These are phyloP conservation scores for Chalcosyrphus nemorum DNA, from an alignment of 2,888 invertebrate species.

Conservation along the genomic window DNA sequence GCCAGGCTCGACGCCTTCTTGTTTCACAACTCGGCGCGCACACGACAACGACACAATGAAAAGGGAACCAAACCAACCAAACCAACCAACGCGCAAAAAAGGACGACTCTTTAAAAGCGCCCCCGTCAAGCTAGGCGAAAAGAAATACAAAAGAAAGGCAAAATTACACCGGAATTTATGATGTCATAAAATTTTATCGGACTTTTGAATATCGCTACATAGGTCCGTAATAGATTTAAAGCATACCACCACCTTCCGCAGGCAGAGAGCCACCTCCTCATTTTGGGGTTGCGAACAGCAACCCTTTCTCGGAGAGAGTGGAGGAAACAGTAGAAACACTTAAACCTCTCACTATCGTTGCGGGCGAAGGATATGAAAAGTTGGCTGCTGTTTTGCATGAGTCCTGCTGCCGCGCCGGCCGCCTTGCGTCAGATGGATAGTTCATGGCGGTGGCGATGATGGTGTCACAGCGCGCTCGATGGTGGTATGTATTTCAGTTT, in stretches of 20 bases:
- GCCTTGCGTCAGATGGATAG: slow-evolving; percentile 49
- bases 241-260: slow-evolving; percentile 53
- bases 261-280: neutral
- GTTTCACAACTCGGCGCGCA: slow-evolving; percentile 67
- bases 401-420: slow-evolving; percentile 22
- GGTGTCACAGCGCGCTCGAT: slow-evolving; percentile 24
- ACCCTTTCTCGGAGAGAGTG: slow-evolving; percentile 32
- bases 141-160: slow-evolving; percentile 35
- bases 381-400: slow-evolving; percentile 52
- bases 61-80: slow-evolving; percentile 5
- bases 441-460: slow-evolving; percentile 21
- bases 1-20: slow-evolving; percentile 65
- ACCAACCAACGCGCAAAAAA: slow-evolving; percentile 27
- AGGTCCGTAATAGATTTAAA: slow-evolving; percentile 65
- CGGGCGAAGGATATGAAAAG: slow-evolving; percentile 22
- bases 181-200: slow-evolving; percentile 72
- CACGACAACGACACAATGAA: neutral
- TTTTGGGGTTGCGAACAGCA: slow-evolving; percentile 14
- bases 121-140: slow-evolving; percentile 30
- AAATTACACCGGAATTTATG: slow-evolving; percentile 69
- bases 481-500: slow-evolving; percentile 52
- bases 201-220: slow-evolving; percentile 68
- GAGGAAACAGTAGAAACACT: slow-evolving; percentile 23
- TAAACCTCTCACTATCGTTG: slow-evolving; percentile 32
- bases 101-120: slow-evolving; percentile 9